Evolutionary conservation across 2,888 invertebrate genomes (phyloP).

Genomic region (Hypomecis atomaria): DNA sequence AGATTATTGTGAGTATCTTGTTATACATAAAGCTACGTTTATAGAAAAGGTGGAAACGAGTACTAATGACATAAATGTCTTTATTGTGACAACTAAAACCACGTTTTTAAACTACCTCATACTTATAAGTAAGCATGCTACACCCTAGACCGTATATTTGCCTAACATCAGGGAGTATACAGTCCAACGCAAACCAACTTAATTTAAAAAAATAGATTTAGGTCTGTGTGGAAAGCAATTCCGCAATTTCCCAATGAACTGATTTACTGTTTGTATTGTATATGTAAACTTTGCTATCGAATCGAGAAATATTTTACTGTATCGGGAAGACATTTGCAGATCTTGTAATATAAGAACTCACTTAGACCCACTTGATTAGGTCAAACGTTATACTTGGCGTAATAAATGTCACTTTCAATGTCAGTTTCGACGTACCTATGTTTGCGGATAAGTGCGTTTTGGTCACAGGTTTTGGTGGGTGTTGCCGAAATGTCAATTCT

Average conservation of each 20-base stretch:
- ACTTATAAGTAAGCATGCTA: too few relatives aligned
- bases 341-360: constrained; percentile 36
- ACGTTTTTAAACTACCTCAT: too few relatives aligned
- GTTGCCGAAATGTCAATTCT: constrained; percentile 6
- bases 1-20: too few relatives aligned
- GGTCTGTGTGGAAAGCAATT: background rate
- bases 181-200: too few relatives aligned
- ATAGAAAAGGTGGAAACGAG: too few relatives aligned
- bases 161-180: too few relatives aligned
- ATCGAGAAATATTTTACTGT: constrained; percentile 37
- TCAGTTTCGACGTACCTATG: background rate
- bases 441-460: constrained; percentile 8
- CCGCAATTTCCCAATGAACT: background rate
- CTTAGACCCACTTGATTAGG: constrained; percentile 32
- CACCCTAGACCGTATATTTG: too few relatives aligned
- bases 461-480: too few relatives aligned
- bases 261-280: constrained; percentile 9
- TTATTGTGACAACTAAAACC: too few relatives aligned
- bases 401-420: constrained; percentile 26
- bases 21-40: too few relatives aligned
- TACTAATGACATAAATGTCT: too few relatives aligned
- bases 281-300: constrained; percentile 10
- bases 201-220: too few relatives aligned
- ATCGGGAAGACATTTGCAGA: constrained; percentile 38
- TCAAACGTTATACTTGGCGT: constrained; percentile 18